phyloP scores from a whole-genome alignment of 1,140 invertebrate species.

The Luehdorfia chinensis region DNA sequence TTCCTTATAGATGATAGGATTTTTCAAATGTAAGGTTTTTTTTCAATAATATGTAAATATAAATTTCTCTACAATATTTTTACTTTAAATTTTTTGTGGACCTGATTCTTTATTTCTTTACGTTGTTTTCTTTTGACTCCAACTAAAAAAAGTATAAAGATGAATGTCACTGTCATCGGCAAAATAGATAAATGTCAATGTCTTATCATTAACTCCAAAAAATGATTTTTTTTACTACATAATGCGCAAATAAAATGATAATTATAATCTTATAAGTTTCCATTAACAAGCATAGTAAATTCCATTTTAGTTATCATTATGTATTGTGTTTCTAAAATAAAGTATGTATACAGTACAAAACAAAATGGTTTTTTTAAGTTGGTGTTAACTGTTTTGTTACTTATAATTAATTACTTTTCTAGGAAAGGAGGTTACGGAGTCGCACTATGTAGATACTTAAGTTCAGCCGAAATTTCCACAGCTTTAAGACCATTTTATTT shows the following conservation, averaged over 20 bases:
- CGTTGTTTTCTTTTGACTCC: too few species aligned
- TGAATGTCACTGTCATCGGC: too few species aligned
- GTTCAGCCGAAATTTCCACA: constrained; percentile 87
- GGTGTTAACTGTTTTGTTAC: too few species aligned
- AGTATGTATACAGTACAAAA: background rate
- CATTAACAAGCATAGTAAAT: background rate
- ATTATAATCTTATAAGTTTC: background rate
- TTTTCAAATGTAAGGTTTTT: too few species aligned
- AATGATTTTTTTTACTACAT: constrained; percentile 7
- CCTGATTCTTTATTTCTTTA: too few species aligned
- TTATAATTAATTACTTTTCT: constrained; percentile 9
- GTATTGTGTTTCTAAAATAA: constrained; percentile 11
- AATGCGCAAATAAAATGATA: constrained; percentile 15
- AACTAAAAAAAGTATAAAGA: too few species aligned
- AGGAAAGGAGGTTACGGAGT: constrained; percentile 42
- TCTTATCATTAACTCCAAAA: background rate
- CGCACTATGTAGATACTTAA: constrained; percentile 51
- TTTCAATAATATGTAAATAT: too few species aligned
- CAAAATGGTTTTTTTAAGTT: too few species aligned
- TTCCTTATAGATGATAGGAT: too few species aligned
- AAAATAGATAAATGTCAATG: background rate
- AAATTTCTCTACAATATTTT: too few species aligned
- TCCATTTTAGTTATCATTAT: background rate
- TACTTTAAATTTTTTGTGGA: too few species aligned
- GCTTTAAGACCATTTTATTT: constrained; percentile 96